Evolutionary conservation across 53 echinoderm and acorn worm species (phyloP).

Genomic region (Apostichopus leukothele): DNA sequence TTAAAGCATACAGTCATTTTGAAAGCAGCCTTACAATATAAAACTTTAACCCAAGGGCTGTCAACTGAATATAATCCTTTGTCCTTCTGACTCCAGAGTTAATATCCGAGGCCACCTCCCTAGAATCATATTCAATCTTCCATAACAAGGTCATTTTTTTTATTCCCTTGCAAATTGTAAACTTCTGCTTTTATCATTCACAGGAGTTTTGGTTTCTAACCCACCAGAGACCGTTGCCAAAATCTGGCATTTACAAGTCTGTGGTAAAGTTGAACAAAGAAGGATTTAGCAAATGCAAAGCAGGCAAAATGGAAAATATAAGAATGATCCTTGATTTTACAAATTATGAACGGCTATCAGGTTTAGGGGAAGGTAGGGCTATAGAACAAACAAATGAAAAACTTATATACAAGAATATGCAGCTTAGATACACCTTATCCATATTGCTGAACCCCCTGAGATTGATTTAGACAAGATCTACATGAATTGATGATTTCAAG

Average conservation of each 20-base stretch:
- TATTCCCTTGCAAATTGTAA: not conserved
- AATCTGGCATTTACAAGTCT: not conserved
- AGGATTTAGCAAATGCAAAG: not conserved
- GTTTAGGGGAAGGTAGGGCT: no score
- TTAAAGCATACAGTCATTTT: no score
- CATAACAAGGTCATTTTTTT: not conserved
- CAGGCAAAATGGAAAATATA: not conserved
- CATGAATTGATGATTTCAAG: no score
- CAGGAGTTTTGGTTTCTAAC: not conserved
- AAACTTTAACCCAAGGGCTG: not conserved
- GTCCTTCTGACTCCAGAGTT: not conserved
- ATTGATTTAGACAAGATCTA: no score
- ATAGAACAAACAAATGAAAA: no score
- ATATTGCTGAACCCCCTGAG: no score
- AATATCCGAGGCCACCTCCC: not conserved
- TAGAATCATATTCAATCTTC: not conserved
- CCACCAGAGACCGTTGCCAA: not conserved
- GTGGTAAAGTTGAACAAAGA: not conserved
- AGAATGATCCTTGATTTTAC: no score
- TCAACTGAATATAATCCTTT: not conserved
- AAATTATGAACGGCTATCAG: no score
- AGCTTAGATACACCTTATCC: no score
- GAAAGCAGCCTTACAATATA: no score
- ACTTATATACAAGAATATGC: no score
- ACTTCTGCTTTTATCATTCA: not conserved